These are phyloP conservation scores for Nymphicus hollandicus DNA, from an alignment of 2,113 vertebrate genomes.

Conservation along the genomic window DNA sequence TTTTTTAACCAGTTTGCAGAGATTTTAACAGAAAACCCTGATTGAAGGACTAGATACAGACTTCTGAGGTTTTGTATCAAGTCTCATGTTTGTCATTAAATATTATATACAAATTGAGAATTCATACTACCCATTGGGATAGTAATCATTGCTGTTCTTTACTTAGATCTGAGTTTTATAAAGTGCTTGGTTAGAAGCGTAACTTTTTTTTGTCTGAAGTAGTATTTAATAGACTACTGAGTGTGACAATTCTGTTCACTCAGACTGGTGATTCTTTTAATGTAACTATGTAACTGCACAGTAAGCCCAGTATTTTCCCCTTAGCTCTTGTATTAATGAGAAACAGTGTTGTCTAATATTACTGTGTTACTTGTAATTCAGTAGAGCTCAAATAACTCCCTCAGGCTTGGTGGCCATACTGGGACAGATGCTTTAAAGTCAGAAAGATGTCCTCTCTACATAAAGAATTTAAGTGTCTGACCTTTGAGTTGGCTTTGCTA, in stretches of 20 bases:
- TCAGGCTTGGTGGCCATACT: neutral
- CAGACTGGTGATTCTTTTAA: neutral
- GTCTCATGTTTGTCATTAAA: neutral
- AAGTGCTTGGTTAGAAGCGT: neutral
- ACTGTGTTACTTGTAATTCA: constrained; percentile 15
- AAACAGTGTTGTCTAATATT: constrained; percentile 35
- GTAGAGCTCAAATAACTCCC: neutral
- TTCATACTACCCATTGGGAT: neutral
- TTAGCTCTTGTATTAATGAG: constrained; percentile 33
- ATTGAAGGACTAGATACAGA: neutral
- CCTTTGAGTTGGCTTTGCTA: neutral
- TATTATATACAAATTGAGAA: neutral
- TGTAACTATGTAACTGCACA: neutral
- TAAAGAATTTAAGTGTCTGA: neutral
- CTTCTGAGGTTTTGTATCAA: neutral
- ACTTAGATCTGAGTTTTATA: neutral
- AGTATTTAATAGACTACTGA: neutral
- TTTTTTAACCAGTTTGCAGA: neutral
- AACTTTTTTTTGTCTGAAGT: neutral
- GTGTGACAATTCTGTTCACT: neutral
- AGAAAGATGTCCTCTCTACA: neutral
- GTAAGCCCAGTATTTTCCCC: neutral
- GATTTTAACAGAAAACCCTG: neutral
- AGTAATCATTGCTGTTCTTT: neutral
- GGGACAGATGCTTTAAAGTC: neutral